Evolutionary conservation across 2,113 vertebrate species (phyloP).

Genomic region (Proterorhinus semilunaris): DNA sequence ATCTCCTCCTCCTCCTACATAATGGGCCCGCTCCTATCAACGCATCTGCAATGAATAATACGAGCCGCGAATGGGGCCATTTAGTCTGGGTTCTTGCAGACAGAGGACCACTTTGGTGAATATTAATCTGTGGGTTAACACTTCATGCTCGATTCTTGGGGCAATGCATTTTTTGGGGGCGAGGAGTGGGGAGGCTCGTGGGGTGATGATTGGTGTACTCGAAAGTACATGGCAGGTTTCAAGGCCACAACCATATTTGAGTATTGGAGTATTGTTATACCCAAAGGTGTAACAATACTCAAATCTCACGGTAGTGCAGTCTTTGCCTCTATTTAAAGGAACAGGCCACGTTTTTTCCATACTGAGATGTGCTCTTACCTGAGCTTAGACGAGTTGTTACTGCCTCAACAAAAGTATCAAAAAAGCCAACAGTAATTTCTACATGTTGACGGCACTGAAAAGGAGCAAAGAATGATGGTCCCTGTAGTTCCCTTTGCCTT

Average conservation of each 20-base stretch:
- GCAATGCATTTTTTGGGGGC: constrained; percentile 52
- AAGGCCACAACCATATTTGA: no score
- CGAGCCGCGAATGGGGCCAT: constrained; percentile 77
- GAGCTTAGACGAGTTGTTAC: no score
- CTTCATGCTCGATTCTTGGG: constrained; percentile 57
- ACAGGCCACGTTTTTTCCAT: no score
- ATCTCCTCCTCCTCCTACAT: constrained; percentile 69
- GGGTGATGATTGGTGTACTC: constrained; percentile 64
- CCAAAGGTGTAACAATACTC: no score
- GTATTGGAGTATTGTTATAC: no score
- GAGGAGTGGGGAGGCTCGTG: constrained; percentile 49
- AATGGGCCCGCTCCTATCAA: constrained; percentile 78
- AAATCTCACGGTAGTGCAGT: no score
- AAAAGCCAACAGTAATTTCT: constrained; percentile 52
- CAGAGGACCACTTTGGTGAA: constrained; percentile 73
- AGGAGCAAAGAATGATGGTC: neutral
- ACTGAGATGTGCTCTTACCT: no score
- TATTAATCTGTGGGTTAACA: constrained; percentile 74
- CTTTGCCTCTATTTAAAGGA: no score
- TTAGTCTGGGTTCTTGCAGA: constrained; percentile 72
- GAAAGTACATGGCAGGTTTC: constrained; percentile 6
- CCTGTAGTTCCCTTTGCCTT: no score
- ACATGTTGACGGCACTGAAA: no score
- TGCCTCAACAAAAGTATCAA: no score
- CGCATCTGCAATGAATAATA: constrained; percentile 81